A percentile compares a stretch with the other conserved stretches of the same genome.
phyloP scores from a whole-genome alignment of 2,113 vertebrate genomes.

The Casuarius casuarius region DNA sequence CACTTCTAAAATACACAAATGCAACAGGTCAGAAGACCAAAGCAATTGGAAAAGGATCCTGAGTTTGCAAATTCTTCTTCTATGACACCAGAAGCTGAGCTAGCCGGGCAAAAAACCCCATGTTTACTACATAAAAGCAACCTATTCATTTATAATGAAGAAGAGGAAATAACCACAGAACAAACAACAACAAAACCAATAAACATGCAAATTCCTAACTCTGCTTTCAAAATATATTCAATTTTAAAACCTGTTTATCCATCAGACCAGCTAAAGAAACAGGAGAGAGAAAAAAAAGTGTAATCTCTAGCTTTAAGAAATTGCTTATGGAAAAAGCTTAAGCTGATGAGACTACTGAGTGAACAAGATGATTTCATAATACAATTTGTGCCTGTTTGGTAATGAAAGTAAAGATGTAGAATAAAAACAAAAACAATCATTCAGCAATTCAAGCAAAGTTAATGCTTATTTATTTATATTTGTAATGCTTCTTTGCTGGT shows the following conservation, averaged over 20 bases:
- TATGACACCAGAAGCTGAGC: neutral
- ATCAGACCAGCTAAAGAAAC: constrained; percentile 36
- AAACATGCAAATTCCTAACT: constrained; percentile 66
- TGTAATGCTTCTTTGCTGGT: neutral
- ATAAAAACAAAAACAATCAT: neutral
- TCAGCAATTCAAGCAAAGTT: neutral
- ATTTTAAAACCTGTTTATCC: constrained; percentile 51
- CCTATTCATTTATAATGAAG: constrained; percentile 43
- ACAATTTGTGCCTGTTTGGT: constrained; percentile 11
- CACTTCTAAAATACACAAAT: neutral
- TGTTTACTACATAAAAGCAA: neutral
- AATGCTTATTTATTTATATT: neutral
- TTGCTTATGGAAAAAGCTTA: constrained; percentile 2
- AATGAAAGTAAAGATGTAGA: constrained; percentile 18
- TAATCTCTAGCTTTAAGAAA: constrained; percentile 41
- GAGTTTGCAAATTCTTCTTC: neutral
- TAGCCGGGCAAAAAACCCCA: neutral
- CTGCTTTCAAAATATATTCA: constrained; percentile 35
- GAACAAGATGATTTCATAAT: constrained; percentile 41
- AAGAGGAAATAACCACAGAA: neutral
- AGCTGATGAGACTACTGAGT: constrained; percentile 12
- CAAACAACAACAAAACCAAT: constrained; percentile 54
- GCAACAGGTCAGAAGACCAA: neutral
- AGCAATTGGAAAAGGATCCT: neutral
- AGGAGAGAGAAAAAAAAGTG: neutral